Percentiles rank a stretch among this genome's conserved stretches.
Evolutionary conservation across 30 jellyfish, hydroid and myxozoan species (phyloP).

Genomic region (Cassiopea xamachana): DNA sequence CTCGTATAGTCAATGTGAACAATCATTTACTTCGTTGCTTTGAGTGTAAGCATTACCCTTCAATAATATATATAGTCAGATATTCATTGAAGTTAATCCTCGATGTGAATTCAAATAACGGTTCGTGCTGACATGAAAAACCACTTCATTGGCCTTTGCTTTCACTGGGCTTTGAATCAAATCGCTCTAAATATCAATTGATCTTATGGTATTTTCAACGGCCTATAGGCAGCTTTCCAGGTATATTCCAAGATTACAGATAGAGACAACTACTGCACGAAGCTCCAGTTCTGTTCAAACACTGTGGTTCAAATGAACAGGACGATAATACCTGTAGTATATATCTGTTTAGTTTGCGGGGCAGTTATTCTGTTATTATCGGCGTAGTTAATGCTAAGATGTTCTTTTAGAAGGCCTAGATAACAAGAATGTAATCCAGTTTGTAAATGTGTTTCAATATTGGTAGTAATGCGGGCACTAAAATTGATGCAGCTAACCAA

Average conservation of each 20-base stretch:
- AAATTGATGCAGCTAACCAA: background rate
- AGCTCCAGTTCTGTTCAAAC: background rate
- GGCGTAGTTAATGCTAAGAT: background rate
- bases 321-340: constrained; percentile 11
- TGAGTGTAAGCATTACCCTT: constrained; percentile 11
- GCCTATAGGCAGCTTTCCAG: constrained; percentile 33
- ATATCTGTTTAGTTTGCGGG: constrained; percentile 3
- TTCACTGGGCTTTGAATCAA: background rate
- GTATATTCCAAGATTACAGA: constrained; percentile 28
- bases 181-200: background rate
- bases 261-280: constrained; percentile 7
- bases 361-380: background rate
- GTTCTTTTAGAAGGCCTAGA: background rate
- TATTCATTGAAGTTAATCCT: too few relatives aligned
- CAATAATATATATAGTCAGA: too few relatives aligned
- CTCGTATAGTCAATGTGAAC: too few relatives aligned
- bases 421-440: background rate
- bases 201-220: background rate
- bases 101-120: constrained; percentile 35
- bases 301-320: constrained; percentile 14
- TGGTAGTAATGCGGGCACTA: background rate
- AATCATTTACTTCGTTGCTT: too few relatives aligned
- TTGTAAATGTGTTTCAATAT: background rate
- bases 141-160: constrained; percentile 42
- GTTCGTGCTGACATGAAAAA: constrained; percentile 18